Evolutionary conservation across 2,888 invertebrate species (phyloP), one percentile per base, ranked within the genome.

Genomic region (Leptinotarsa haldemani): DNA sequence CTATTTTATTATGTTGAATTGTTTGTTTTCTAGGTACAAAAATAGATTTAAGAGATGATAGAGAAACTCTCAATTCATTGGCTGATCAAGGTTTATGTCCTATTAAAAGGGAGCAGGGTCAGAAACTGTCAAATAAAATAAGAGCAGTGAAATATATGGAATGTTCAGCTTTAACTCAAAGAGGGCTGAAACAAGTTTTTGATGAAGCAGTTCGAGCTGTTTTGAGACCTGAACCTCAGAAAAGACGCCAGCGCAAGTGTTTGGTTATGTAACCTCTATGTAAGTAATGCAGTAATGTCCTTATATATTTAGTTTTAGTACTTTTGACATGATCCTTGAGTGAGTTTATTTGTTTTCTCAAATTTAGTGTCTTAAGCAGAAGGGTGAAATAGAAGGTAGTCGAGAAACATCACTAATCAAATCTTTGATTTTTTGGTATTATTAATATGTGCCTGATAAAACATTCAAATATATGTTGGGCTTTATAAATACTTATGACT

Each of bases 111-210:
- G 98, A 98, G 89, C 99, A 99, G 89, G 99, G 98, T 74, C 97
- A 98, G 88, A 98, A 99, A 88, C 90, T 99, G 90, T 97, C 99
- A 61, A 97, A 98, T 88, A 99, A 98, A 93, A 96, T 99, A 86
- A 93, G 98, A 88, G 99, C 99, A 81, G 97, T 98, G 73, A 98
- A 97, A 90, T 99, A 99, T 88, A 96, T 99, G 94, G 99, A 99
- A 90, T 99, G 99, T 89, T 99, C 99, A 71, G 99, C 99, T 75
- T 90, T 99, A 81, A 99, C 99, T 82, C 99, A 99, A 88, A 93
- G 98, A 85, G 99, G 99, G 78, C 92, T 99, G 73, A 97, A 98
- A 89, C 97, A 97, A 91, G 99, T 99, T 74, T 99, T 99, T 90
- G 98, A 99, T 86, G 99, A 99, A 90, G 98, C 99, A 47, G 99